Percentiles rank a stretch among this genome's conserved stretches.
Conservation (phyloP, 2,113 vertebrate genomes). For the Aegithalos caudatus region DNA sequence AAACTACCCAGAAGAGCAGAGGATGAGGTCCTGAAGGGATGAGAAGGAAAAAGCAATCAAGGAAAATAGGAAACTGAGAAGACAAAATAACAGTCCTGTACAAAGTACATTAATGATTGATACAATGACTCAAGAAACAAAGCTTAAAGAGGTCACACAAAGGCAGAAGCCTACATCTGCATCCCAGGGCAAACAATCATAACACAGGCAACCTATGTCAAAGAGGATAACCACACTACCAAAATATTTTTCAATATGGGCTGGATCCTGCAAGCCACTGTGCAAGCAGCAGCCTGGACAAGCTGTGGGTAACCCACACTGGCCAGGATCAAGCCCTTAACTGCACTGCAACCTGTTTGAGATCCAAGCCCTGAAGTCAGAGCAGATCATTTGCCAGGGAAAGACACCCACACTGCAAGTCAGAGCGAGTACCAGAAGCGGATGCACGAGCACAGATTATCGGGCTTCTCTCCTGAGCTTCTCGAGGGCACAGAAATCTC, state of each 20-base stretch:
- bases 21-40: background rate
- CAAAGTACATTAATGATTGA: background rate
- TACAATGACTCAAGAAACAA: background rate
- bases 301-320: background rate
- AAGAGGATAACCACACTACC: background rate
- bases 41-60: background rate
- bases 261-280: background rate
- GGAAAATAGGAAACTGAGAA: background rate
- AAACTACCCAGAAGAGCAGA: background rate
- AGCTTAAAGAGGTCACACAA: background rate
- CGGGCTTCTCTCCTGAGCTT: background rate
- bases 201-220: background rate
- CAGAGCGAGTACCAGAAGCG: background rate
- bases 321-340: background rate
- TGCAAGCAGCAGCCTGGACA: background rate
- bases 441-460: background rate
- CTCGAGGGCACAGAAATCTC: constrained; percentile 13
- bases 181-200: background rate
- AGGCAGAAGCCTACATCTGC: background rate
- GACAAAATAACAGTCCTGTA: background rate
- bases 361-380: background rate
- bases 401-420: background rate
- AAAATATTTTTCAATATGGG: background rate
- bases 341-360: background rate
- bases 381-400: background rate